A percentile compares a stretch with the other conserved stretches of the same genome.
Conservation (phyloP, 2,113 vertebrate species). For the Cisticola juncidis region DNA sequence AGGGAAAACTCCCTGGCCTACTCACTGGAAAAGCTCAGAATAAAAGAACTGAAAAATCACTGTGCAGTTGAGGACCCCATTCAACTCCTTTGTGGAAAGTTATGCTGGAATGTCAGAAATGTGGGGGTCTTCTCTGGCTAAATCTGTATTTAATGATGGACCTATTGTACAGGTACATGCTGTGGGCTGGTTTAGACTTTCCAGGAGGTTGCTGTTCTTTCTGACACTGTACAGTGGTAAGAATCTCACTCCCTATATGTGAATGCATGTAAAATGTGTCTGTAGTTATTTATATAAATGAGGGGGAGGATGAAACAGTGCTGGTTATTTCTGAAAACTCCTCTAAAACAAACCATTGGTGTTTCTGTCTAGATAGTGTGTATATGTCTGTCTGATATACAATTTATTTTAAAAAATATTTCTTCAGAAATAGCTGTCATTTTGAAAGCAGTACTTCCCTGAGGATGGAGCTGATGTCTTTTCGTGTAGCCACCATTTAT, state of each 20-base stretch:
- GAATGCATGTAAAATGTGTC: not conserved
- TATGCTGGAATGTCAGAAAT: not conserved
- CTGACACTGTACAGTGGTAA: not conserved
- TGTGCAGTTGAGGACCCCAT: not conserved
- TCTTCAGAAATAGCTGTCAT: not conserved
- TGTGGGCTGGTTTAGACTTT: not conserved
- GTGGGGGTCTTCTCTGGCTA: not conserved
- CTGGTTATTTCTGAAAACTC: constrained; percentile 15
- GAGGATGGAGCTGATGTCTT: not conserved
- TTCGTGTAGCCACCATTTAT: not conserved
- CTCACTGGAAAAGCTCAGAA: not conserved
- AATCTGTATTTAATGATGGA: not conserved
- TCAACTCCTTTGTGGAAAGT: not conserved
- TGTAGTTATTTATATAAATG: constrained; percentile 9
- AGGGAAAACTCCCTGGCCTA: not conserved
- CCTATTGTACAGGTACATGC: not conserved
- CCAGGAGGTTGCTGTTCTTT: not conserved
- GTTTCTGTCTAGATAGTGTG: not conserved
- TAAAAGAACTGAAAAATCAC: not conserved
- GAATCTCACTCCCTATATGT: not conserved
- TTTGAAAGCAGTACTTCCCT: not conserved
- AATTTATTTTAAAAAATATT: not conserved
- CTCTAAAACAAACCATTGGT: not conserved
- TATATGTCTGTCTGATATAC: not conserved
- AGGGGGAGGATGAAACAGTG: constrained; percentile 9